Evolutionary conservation across 2,888 invertebrate genomes (phyloP), one percentile per base, ranked within the genome.

Genomic region (Plusia festucae): DNA sequence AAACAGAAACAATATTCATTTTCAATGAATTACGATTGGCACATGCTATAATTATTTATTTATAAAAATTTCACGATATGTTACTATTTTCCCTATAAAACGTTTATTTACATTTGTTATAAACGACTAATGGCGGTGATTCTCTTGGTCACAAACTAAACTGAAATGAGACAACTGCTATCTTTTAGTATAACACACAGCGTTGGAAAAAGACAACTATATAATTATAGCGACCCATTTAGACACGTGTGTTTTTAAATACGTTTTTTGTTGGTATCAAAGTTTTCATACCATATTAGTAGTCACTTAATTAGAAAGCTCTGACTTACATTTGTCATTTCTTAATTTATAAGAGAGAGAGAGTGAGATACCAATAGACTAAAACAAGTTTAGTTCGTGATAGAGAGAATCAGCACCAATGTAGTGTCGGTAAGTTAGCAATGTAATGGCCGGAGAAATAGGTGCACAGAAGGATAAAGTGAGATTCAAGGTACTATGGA

Each of bases 11-110:
- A 74, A 74, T 24, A 79, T 81, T 75, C 81, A 81, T 81, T 81
- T 75, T 65, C 56, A 81, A 81, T 81, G 81, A 81, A 81, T 65
- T 78, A 65, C 73, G 69, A 81, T 81, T 81, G 81, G 81, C 81
- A 81, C 81, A 81, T 81, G 46, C 79, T 78, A 76, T 78, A 58
- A 68, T 65, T 73, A 72, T 69, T 79, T 77, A 81, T 73, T 77
- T 70, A 76, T 76, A 79, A 77, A 77, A 75, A 62, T 56, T 77
- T 73, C 70, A 79, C 76, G 81, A 81, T 81, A 81, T 81, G 81
- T 77, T 70, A 68, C 77, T 78, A 76, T 55, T 78, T 76, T 76
- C 54, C 53, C 76, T 79, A 77, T 72, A 72, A 72, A 73, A 79
- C 73, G 65, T 79, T 74, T 81, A 81, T 81, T 81, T 81, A 81